Conservation (phyloP, 1,140 invertebrate genomes). For the Pararge aegeria region DNA sequence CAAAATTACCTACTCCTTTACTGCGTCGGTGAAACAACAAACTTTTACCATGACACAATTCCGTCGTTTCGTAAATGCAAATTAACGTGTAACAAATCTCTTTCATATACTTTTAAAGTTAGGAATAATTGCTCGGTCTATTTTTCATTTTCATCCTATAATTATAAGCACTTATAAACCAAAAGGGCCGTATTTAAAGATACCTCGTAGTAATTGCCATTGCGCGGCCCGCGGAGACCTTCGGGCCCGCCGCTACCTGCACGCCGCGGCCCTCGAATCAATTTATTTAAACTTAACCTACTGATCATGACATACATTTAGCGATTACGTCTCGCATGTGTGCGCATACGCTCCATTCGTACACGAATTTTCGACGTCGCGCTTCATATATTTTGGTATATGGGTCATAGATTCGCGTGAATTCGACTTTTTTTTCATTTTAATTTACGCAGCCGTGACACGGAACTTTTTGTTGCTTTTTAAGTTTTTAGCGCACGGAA, state of each 20-base stretch:
- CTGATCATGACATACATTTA: conserved; percentile 76
- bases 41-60: not conserved
- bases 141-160: not conserved
- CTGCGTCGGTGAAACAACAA: not conserved
- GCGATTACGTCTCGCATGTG: conserved; percentile 60
- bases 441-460: not conserved
- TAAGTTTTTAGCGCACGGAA: not conserved
- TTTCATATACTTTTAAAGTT: not conserved
- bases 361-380: conserved; percentile 52
- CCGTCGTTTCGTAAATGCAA: not conserved
- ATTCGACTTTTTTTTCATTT: not conserved
- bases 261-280: conserved; percentile 61
- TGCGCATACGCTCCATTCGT: conserved; percentile 48
- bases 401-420: conserved; percentile 42
- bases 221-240: conserved; percentile 48
- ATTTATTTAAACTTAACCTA: conserved; percentile 78
- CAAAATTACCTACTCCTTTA: not conserved
- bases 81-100: not conserved
- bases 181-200: not conserved
- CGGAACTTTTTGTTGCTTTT: not conserved
- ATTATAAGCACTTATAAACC: not conserved
- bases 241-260: conserved; percentile 47
- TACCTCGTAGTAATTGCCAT: not conserved
- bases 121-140: not conserved
- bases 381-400: conserved; percentile 41